Conservation (phyloP, 2,888 invertebrate genomes). For the Melieria crassipennis region DNA sequence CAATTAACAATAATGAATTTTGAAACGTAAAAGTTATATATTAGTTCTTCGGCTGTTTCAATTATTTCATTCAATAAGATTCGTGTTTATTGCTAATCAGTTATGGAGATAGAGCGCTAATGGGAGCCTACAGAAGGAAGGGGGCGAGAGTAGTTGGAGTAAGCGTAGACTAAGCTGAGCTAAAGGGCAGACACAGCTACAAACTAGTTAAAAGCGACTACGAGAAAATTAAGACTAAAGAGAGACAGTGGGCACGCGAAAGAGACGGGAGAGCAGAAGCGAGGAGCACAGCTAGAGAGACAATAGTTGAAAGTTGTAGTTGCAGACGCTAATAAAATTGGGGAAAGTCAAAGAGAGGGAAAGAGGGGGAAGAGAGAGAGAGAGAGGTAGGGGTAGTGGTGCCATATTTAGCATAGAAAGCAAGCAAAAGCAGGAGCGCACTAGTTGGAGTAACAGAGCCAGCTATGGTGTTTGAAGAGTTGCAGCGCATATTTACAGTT, state of each 20-base stretch:
- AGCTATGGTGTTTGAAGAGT: background rate
- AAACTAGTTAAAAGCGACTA: background rate
- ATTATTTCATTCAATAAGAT: constrained; percentile 36
- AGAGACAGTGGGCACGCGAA: constrained; percentile 16
- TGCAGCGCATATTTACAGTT: background rate
- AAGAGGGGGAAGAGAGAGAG: background rate
- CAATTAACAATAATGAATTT: constrained; percentile 15
- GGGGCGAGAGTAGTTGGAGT: constrained; percentile 21
- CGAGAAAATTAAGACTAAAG: background rate
- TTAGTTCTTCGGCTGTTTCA: constrained; percentile 8
- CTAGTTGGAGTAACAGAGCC: constrained; percentile 2
- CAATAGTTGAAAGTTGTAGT: background rate
- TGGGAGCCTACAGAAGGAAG: constrained; percentile 27
- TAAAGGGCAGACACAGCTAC: constrained; percentile 28
- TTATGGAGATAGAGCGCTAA: constrained; percentile 39
- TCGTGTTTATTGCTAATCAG: constrained; percentile 48
- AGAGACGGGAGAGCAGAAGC: constrained; percentile 29
- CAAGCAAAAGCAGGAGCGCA: background rate
- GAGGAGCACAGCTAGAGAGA: constrained; percentile 14
- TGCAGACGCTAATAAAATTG: background rate
- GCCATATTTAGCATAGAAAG: no score
- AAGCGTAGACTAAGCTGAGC: constrained; percentile 6
- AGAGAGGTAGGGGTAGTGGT: background rate
- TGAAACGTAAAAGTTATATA: constrained; percentile 20
- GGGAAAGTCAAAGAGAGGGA: background rate